Evolutionary conservation across 2,113 vertebrate genomes (phyloP), one percentile per base, ranked within the genome.

Genomic region (Procavia capensis): DNA sequence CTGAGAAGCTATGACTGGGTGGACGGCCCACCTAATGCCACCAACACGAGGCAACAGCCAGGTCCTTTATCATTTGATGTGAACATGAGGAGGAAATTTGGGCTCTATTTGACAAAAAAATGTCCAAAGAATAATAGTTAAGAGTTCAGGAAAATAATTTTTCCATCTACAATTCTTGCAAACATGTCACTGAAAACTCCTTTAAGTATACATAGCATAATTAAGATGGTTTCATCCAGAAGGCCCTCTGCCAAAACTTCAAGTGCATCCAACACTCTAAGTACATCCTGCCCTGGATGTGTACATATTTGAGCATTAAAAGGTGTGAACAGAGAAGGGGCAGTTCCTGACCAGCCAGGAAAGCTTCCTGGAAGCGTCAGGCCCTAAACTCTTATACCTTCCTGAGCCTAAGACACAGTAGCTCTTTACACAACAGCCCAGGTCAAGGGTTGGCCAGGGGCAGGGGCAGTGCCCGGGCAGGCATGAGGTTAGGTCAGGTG

Each of bases 141-240:
- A 82, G 19, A 80, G 29, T 66, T 92, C 50, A 61, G 66, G 63
- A 85, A 97, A 93, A 83, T 17, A 85, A 92, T 45, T 39, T 39
- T 85, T 36, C 22, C 34, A 72, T 64, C 82, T 70, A 68, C 31
- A 39, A 3, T 59, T 93, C 76, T 88, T 88, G 9, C 41, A 95
- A 88, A 92, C n/a, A 41, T 54, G 68, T 41, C 22, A 54, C 0
- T 89, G 63, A 86, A 96, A 91, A 86, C 36, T 39, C 75, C 72
- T 64, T 79, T 54, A 95, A 76, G 9, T 61, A 72, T 34, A 79
- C 2, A 90, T 78, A 96, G 63, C 14, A 85, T 13, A 85, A 85
- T 75, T 36, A 79, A 25, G 29, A 78, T 22, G 54, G 78, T 90
- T 85, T n/a, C 50, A 85, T 41, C 79, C 11, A 68, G 79, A 81